Conservation (phyloP, 2,113 vertebrate species). For the Tachysurus fulvidraco region DNA sequence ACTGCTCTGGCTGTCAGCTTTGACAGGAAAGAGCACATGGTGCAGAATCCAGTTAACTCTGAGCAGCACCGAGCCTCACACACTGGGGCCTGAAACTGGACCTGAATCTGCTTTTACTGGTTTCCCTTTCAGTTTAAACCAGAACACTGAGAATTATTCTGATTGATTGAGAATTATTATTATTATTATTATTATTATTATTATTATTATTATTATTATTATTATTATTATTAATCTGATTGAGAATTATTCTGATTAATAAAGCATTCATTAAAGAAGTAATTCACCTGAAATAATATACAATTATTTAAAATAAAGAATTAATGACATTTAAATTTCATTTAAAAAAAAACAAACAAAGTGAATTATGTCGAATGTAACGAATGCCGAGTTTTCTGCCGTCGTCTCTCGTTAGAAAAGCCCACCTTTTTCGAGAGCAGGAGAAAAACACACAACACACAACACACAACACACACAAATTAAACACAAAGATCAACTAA, state of each 20-base stretch:
- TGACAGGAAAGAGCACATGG: slow-evolving; percentile 15
- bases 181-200: too few species aligned
- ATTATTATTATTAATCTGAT: too few species aligned
- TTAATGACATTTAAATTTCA: too few species aligned
- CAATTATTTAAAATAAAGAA: too few species aligned
- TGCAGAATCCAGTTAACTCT: background rate
- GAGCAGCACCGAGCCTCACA: background rate
- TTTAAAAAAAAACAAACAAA: too few species aligned
- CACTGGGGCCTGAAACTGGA: background rate
- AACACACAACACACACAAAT: background rate
- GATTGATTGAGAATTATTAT: too few species aligned
- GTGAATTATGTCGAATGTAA: slow-evolving; percentile 2
- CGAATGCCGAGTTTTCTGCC: slow-evolving; percentile 61
- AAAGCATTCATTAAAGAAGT: too few species aligned
- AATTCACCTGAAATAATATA: too few species aligned
- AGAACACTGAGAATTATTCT: background rate
- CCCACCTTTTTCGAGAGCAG: slow-evolving; percentile 73
- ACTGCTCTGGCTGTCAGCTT: slow-evolving; percentile 22
- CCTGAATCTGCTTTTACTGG: background rate
- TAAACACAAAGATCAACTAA: background rate
- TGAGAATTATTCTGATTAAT: too few species aligned
- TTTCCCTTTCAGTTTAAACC: background rate
- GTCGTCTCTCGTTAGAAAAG: slow-evolving; percentile 74
- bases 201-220: too few species aligned
- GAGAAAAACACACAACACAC: slow-evolving; percentile 34